A percentile compares a stretch with the other conserved stretches of the same genome.
Conservation (phyloP, 2,888 invertebrate genomes). For the Plusia festucae region DNA sequence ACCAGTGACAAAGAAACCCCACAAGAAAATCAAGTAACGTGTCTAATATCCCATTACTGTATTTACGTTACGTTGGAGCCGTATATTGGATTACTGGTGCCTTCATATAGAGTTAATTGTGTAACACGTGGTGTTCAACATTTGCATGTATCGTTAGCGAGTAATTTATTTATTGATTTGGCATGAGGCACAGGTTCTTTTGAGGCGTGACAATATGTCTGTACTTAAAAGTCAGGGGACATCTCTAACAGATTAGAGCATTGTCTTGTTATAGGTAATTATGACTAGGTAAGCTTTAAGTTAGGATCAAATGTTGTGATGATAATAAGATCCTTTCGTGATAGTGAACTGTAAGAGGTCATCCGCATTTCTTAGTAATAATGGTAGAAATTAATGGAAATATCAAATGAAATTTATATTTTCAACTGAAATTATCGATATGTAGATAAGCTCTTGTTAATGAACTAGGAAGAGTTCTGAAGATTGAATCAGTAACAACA, state of each 20-base stretch:
- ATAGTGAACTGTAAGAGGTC: background rate
- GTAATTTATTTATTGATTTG: slow-evolving; percentile 39
- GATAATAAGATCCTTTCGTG: background rate
- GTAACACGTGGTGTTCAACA: slow-evolving; percentile 44
- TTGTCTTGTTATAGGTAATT: background rate
- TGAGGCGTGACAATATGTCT: slow-evolving; percentile 26
- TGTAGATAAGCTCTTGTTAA: background rate
- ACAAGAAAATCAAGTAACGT: slow-evolving; percentile 64
- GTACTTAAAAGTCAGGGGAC: background rate
- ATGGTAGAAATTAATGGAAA: background rate
- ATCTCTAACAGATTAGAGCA: background rate
- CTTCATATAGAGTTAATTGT: slow-evolving; percentile 56
- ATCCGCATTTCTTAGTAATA: background rate
- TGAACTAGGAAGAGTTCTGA: slow-evolving; percentile 20
- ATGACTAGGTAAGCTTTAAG: too few species aligned
- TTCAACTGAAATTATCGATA: too few species aligned
- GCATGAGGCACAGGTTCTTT: slow-evolving; percentile 18
- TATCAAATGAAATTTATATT: too few species aligned
- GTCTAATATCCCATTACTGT: slow-evolving; percentile 37
- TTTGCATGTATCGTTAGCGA: slow-evolving; percentile 14
- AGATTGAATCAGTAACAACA: slow-evolving; percentile 26
- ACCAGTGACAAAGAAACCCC: slow-evolving; percentile 76
- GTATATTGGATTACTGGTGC: slow-evolving; percentile 79
- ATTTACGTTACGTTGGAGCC: slow-evolving; percentile 63
- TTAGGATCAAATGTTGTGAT: background rate